These are phyloP conservation scores for Alethe castanea DNA, from an alignment of 2,113 vertebrate species.

Conservation along the genomic window DNA sequence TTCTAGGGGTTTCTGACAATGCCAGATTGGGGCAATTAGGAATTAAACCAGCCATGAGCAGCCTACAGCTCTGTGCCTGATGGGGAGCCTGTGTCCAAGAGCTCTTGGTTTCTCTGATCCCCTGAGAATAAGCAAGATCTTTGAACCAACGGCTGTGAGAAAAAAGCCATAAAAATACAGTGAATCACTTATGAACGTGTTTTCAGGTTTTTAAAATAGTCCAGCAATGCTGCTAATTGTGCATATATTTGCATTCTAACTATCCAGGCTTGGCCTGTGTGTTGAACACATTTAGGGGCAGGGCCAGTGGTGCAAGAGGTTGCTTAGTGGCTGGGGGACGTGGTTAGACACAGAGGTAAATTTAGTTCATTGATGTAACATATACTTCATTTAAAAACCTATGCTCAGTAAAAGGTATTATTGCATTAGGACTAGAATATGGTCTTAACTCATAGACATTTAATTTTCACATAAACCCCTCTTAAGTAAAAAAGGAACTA, in stretches of 20 bases:
- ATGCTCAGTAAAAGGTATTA: neutral
- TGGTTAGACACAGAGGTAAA: neutral
- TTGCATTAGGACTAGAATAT: neutral
- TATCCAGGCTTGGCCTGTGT: neutral
- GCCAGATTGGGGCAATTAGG: neutral
- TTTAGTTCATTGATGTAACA: neutral
- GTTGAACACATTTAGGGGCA: neutral
- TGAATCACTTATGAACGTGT: neutral
- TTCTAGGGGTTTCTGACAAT: neutral
- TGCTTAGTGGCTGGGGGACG: neutral
- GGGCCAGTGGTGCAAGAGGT: neutral
- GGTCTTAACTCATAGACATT: neutral
- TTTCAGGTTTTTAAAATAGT: neutral
- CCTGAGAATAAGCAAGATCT: neutral
- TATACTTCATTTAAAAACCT: neutral
- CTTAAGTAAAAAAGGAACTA: neutral
- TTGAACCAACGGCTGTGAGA: neutral
- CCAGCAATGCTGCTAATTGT: neutral
- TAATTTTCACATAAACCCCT: neutral
- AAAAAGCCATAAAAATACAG: neutral
- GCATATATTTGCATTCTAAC: neutral
- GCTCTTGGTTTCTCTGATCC: neutral
- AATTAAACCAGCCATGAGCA: neutral
- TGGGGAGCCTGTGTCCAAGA: neutral
- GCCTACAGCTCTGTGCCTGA: rapidly evolving